Evolutionary conservation across 2,113 vertebrate genomes (phyloP).

Genomic region (Lepus americanus): DNA sequence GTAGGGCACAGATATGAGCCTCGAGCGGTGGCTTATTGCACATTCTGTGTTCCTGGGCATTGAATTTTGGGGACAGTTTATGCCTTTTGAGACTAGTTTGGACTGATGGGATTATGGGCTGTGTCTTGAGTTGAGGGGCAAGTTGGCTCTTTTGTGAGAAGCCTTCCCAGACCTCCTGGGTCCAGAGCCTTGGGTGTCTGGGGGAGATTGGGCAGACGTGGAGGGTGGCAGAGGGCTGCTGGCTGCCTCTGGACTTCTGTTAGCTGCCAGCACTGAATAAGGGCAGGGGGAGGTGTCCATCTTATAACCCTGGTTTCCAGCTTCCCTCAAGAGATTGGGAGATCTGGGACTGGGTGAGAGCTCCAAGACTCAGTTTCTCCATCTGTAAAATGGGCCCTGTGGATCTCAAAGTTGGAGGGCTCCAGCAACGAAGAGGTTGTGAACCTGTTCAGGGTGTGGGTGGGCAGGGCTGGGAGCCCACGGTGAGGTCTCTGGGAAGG

Average conservation of each 20-base stretch:
- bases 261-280: background rate
- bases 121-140: background rate
- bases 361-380: background rate
- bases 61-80: background rate
- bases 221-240: background rate
- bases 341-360: background rate
- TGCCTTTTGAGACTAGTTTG: background rate
- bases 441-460: background rate
- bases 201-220: fast-evolving
- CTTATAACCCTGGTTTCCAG: background rate
- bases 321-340: background rate
- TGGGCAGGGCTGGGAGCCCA: background rate
- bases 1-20: fast-evolving
- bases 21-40: background rate
- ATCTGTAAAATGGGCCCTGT: background rate
- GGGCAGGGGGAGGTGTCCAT: no score
- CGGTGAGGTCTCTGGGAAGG: background rate
- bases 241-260: background rate
- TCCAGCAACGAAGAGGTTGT: background rate
- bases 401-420: background rate
- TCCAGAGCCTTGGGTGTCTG: background rate
- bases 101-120: background rate
- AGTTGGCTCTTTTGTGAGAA: background rate
- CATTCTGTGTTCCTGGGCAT: background rate
- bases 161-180: background rate